Evolutionary conservation across 2,888 invertebrate species (phyloP), one percentile per base, ranked within the genome.

Genomic region (Eupsilia transversa): DNA sequence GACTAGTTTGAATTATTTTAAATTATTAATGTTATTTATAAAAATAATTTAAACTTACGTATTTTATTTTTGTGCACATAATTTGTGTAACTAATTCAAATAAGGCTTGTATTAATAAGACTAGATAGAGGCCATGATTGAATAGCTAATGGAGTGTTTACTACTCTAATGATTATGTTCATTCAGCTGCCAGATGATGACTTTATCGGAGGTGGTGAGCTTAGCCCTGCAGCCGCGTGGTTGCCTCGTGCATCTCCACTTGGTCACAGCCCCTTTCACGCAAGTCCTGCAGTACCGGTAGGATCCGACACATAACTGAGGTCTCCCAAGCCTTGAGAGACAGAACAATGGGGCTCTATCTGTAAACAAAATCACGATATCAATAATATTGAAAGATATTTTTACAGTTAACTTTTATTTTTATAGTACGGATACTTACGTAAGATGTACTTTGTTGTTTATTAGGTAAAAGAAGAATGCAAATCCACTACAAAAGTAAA

Each of bases 181-280:
- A 65, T 87, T 83, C 41, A 80, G 75, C 14, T 80, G 77, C 27
- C 67, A 70, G 30, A 90, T 60, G 27, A 90, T 71, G 23, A 59
- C 61, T 7, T 83, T 69, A 1, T 87, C 77, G n/a, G 87, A 43
- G 10, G 91, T 91, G 52, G 86, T 77, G 23, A 90, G 67, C n/a
- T 86, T 87, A 41, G 89, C 89, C 30, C 79, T 80, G 61, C 90
- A 91, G 35, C 89, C 88, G 0, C 83, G 72, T 6, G 87, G 82
- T 72, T 90, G 88, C 17, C 65, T 82, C 30, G 84, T 89, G 64
- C 90, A 91, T 30, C 89, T 77, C 90, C 91, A 91, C 17, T 77
- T 81, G 6, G 85, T 73, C 59, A 84, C 78, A 4, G 71, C 67
- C 56, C 87, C 43, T 59, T 33, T 52, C 71, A 49, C 72, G 7